Percentiles rank a stretch among this genome's conserved stretches.
These are phyloP conservation scores for Coleophora flavipennella DNA, from an alignment of 2,888 invertebrate species.

Conservation along the genomic window DNA sequence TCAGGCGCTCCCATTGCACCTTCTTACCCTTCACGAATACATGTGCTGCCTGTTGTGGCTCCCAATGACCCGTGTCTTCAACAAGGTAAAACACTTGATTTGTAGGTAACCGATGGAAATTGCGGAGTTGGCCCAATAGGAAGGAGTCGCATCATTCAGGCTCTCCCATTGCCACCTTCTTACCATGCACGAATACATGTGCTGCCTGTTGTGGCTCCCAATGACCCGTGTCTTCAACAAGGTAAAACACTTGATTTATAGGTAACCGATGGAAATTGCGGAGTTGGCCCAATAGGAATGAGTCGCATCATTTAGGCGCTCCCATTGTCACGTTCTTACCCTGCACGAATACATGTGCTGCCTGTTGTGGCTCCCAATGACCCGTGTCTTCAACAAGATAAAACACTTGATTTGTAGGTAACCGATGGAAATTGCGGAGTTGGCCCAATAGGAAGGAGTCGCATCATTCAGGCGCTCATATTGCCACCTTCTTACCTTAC, in stretches of 20 bases:
- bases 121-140: constrained; percentile 54
- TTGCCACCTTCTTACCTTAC: constrained; percentile 87
- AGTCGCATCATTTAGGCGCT: constrained; percentile 61
- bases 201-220: constrained; percentile 77
- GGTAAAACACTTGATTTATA: too few relatives aligned
- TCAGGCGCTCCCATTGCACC: constrained; percentile 79
- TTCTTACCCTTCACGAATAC: constrained; percentile 86
- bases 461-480: constrained; percentile 72
- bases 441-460: constrained; percentile 49
- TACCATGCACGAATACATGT: constrained; percentile 87
- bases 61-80: constrained; percentile 74
- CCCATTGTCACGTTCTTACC: constrained; percentile 86
- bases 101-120: constrained; percentile 65
- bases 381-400: constrained; percentile 60
- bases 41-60: constrained; percentile 78
- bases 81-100: constrained; percentile 55
- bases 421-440: constrained; percentile 63
- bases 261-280: constrained; percentile 63
- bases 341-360: constrained; percentile 84
- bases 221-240: constrained; percentile 70
- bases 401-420: too few relatives aligned
- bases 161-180: constrained; percentile 82
- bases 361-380: constrained; percentile 79
- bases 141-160: constrained; percentile 49
- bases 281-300: constrained; percentile 52